Base-by-base conservation (phyloP, 2,888 invertebrate genomes). In the Carabus problematicus region DNA sequence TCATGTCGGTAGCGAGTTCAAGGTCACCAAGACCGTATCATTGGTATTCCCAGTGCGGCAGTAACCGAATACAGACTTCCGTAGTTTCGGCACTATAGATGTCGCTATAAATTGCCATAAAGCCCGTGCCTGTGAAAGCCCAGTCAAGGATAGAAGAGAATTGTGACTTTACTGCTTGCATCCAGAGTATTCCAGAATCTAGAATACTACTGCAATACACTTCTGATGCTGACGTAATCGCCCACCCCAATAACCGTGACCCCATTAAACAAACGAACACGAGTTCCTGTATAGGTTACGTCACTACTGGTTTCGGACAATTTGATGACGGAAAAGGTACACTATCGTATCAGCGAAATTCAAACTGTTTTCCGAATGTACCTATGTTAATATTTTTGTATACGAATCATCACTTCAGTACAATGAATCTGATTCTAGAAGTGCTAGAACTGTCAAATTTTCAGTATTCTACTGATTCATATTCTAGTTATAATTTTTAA, bases 31-130 rank as follows among this genome's bases (percentile, higher is more conserved):
- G 41, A 40, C 18, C 16, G 49, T 66, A 59, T 66, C 66, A 66
- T 66, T 66, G 66, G 41, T 66, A 66, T 66, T 66, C 66, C 59
- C 64, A 12, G 18, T 2, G 49, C 58, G 59, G 66, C 49, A 19
- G 29, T 59, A 66, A 66, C 66, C 41, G 49, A 66, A 59, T 66
- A 47, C 41, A 66, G 66, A 49, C 59, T 66, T 59, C 41, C 12
- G 52, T 9, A 9, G 52, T 18, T 52, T 9, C 19, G 11, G 14
- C 52, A 18, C 19, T 12, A 16, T 52, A 52, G 52, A 16, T 52
- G 52, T 12, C 52, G 9, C 52, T 52, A 52, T 52, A 52, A 52
- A 52, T 52, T 52, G 52, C 14, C 16, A 52, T 52, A 52, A 52
- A 52, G 12, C 52, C 18, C 12, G 52, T 16, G 52, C 12, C 6